A percentile compares a stretch with the other conserved stretches of the same genome.
Evolutionary conservation across 2,797 vertebrate genomes (phyloP).

Genomic region (Allobates femoralis): DNA sequence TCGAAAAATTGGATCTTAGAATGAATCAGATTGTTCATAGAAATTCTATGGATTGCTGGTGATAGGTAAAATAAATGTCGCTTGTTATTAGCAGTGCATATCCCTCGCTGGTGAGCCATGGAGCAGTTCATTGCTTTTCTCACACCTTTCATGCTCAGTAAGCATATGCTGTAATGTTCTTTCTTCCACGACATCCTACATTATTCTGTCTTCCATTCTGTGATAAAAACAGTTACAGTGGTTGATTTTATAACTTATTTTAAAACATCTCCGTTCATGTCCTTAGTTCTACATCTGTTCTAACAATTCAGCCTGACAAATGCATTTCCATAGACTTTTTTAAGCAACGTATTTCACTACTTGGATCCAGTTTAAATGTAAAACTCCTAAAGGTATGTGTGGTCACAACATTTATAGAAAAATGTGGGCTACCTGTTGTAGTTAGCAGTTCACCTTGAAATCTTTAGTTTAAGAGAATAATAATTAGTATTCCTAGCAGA

Average conservation of each 20-base stretch:
- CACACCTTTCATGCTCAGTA: conserved; percentile 29
- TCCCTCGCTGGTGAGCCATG: conserved; percentile 16
- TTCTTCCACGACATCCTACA: conserved; percentile 19
- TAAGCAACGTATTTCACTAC: not conserved
- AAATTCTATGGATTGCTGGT: not conserved
- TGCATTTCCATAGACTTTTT: not conserved
- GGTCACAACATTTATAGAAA: not conserved
- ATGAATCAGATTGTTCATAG: not conserved
- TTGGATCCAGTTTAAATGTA: not conserved
- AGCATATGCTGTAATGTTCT: conserved; percentile 33
- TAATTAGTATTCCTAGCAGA: too few relatives aligned
- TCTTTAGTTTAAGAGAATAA: too few relatives aligned
- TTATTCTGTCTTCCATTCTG: not conserved
- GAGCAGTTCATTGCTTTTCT: conserved; percentile 9
- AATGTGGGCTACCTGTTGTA: not conserved
- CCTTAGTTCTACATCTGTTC: not conserved
- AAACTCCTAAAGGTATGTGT: not conserved
- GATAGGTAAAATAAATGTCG: conserved; percentile 10
- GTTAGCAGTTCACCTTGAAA: not conserved
- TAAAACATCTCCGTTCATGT: not conserved
- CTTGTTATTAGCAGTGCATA: conserved; percentile 37
- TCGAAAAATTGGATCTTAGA: not conserved
- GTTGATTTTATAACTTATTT: not conserved
- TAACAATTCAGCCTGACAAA: not conserved
- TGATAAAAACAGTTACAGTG: not conserved